Evolutionary conservation across 2,113 vertebrate species (phyloP), one percentile per base, ranked within the genome.

Genomic region (Asarcornis scutulata): DNA sequence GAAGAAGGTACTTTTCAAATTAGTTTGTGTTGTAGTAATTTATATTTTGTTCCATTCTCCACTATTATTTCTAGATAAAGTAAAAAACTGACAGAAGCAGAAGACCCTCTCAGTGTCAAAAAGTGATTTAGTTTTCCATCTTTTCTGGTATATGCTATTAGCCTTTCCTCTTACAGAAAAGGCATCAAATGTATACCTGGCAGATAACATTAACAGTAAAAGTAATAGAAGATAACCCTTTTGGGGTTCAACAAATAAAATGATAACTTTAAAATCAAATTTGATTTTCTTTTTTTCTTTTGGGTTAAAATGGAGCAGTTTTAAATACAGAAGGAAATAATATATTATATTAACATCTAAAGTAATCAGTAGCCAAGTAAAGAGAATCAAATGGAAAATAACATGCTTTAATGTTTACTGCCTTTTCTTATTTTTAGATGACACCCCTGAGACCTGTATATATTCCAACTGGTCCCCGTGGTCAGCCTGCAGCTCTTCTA

Each of bases 401-500:
- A 40, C 17, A 11, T 21, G 11, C 62, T 83, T 77, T 76, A 80
- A 80, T 2, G 18, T 44, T 46, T 44, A 59, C 0, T 83, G 84
- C 36, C 42, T 64, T 80, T 72, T 52, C 50, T 81, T 92, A 60
- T 85, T 91, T 96, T 72, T 93, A 99, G 99, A 99, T 95, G 99
- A 99, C 66, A 99, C 99, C 63, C 99, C 99, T 8, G 99, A 99
- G 98, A 99, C 99, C 6, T 99, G 99, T 77, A 99, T 99, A 96
- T 99, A 99, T 97, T 99, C 99, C 83, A 99, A 99, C 97, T 99
- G 99, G 99, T 99, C 99, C 88, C 99, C 99, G 0, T 99, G 99
- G 99, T 99, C 99, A 0, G 99, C 99, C 82, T 99, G 99, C 96
- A 99, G 99, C 96, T 99, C 99, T 18, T 99, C 99, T 53, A 99